phyloP scores from a whole-genome alignment of 2,888 invertebrate genomes.

The Drosophila engyochracea region DNA sequence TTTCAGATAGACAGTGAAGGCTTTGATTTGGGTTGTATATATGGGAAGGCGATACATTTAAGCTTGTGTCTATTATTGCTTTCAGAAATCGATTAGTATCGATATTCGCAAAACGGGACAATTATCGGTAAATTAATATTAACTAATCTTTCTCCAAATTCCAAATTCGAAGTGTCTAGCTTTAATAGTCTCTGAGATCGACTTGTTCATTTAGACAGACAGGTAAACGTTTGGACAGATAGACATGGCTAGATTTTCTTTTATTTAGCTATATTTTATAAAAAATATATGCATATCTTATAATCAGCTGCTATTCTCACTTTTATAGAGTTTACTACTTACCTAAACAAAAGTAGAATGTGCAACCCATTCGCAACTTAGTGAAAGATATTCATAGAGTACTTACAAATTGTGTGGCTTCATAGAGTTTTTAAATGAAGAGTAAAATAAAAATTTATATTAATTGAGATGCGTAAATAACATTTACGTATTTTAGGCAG shows the following conservation, averaged over 20 bases:
- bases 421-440: neutral
- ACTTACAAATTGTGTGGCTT: accelerated
- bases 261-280: neutral
- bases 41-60: neutral
- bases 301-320: accelerated
- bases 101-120: neutral
- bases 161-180: neutral
- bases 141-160: neutral
- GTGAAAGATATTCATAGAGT: neutral
- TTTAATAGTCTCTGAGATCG: neutral
- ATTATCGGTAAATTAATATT: accelerated
- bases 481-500: neutral
- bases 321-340: neutral
- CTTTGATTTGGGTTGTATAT: neutral
- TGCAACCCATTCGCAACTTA: neutral
- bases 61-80: neutral
- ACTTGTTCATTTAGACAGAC: neutral
- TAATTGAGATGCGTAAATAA: neutral
- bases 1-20: neutral
- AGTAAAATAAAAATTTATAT: neutral
- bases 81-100: neutral
- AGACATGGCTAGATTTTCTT: neutral
- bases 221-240: neutral
- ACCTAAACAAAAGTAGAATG: neutral
- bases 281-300: neutral